Base-by-base conservation (phyloP, 2,113 vertebrate species). In the Lucifuga dentata region DNA sequence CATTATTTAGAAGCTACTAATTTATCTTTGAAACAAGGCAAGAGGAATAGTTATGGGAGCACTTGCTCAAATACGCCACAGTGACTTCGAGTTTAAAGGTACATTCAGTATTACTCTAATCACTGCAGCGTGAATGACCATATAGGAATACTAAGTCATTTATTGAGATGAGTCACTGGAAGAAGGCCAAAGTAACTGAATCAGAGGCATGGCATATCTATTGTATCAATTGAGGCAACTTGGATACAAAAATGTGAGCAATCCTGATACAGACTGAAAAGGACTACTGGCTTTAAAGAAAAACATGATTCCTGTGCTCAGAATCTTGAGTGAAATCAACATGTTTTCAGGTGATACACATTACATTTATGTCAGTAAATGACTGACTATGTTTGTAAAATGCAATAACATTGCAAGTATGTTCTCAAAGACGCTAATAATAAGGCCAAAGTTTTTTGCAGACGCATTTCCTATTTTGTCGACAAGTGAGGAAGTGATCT, bases 1-100 rank as follows among this genome's bases (percentile, higher is more conserved):
- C 95, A 98, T 98, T 98, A 98, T 98, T 98, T 96, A 97, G 95
- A 95, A 95, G 93, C 93, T 83, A 71, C 92, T 98, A 96, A 97
- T 98, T 97, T 95, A 97, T 99, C 97, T 98, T 96, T 94, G 88
- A 95, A 95, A 93, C 91, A 93, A 95, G 93, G 90, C 92, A 92
- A 93, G 63, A 91, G 89, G 92, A 93, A 93, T 92, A 93, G 92
- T 93, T 92, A 72, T 68, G 58, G 81, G 78, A 64, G 82, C 72
- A 64, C 53, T 76, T 17, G n/a, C 43, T 68, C 72, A 68, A 80
- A 70, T 68, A 68, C 80, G 64, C 63, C 76, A 24, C 46, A 72
- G 71, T 43, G 60, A 75, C 61, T 85, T 16, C 16, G 44, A 57
- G 75, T 75, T 66, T 76, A 64, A 59, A 85, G 79, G 84, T 72